Evolutionary conservation across 2,797 vertebrate genomes (phyloP), one percentile per base, ranked within the genome.

Genomic region (Odontamblyopus lacepedii): DNA sequence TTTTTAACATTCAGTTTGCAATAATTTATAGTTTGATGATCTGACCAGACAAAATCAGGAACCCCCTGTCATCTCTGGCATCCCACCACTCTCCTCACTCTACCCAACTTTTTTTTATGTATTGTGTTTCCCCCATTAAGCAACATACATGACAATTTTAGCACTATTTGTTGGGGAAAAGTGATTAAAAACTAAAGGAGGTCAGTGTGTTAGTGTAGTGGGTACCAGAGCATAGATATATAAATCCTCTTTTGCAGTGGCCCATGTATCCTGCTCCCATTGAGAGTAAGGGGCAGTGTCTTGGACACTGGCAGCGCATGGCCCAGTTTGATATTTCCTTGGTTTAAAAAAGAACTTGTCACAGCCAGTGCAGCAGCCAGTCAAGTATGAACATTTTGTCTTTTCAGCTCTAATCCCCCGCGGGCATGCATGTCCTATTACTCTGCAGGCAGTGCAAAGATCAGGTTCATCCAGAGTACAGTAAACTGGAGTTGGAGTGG

Each of bases 361-460:
- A 1, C 18, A 63, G 26, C 29, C 16, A 7, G 59, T 19, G 60
- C n/a, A 4, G 26, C 38, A 51, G 44, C 27, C 55, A 63, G 66
- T 48, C 56, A 75, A 69, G 6, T 35, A 26, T 68, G 32, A 72
- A 30, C 69, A 67, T 68, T 82, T 66, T 59, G 66, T 61, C 61
- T 67, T 70, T 29, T 55, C 11, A 19, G 23, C 75, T 70, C 57
- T 65, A 29, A 78, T 66, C 48, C 44, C 50, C 62, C 32, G 19
- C 9, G 64, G 30, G 16, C 26, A 67, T 13, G 12, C 48, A 35
- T 71, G 55, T 73, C 23, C 60, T 74, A 68, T 32, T 55, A 23
- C 18, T 74, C 19, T 61, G 26, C 13, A 0, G 9, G 48, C 70
- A 74, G 60, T 69, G 80, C 67, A 75, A 67, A 73, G 79, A 75